Percentiles rank a stretch among this genome's conserved stretches.
Conservation (phyloP, 1,140 invertebrate species). For the Psix sp. region DNA sequence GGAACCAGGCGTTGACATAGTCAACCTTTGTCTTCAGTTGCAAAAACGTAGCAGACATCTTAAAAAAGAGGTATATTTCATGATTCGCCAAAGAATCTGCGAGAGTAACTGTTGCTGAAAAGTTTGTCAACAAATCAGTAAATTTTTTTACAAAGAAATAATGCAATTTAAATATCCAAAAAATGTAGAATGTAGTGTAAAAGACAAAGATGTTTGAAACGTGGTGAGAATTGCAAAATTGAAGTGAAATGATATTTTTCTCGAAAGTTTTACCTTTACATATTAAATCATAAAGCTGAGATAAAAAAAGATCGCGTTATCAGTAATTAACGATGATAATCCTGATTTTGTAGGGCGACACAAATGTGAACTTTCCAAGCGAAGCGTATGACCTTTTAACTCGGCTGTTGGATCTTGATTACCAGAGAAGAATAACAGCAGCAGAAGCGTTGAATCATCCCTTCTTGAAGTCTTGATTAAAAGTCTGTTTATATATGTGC, state of each 20-base stretch:
- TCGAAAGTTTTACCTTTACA: no score
- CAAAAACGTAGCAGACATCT: slow-evolving; percentile 62
- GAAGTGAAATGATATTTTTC: no score
- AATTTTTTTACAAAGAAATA: no score
- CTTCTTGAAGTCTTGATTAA: slow-evolving; percentile 79
- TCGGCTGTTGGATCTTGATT: slow-evolving; percentile 86
- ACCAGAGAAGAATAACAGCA: slow-evolving; percentile 84
- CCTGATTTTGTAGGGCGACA: slow-evolving; percentile 59
- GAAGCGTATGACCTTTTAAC: slow-evolving; percentile 85
- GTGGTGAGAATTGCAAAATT: not conserved
- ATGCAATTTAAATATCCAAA: no score
- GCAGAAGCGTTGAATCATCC: slow-evolving; percentile 84
- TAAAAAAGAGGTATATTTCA: slow-evolving; percentile 16
- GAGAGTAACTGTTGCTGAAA: no score
- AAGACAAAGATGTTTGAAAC: not conserved
- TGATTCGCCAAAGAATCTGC: no score
- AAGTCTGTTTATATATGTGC: no score
- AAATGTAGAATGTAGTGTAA: not conserved
- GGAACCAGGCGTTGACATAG: slow-evolving; percentile 67
- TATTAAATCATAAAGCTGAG: no score
- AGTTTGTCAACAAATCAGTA: no score
- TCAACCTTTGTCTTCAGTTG: slow-evolving; percentile 69
- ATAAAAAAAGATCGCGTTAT: no score
- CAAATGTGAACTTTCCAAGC: slow-evolving; percentile 78
- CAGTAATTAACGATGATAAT: no score